Percentiles rank a stretch among this genome's conserved stretches.
phyloP scores from a whole-genome alignment of 92 coral and sea anemone genomes.

The Scolanthus callimorphus region DNA sequence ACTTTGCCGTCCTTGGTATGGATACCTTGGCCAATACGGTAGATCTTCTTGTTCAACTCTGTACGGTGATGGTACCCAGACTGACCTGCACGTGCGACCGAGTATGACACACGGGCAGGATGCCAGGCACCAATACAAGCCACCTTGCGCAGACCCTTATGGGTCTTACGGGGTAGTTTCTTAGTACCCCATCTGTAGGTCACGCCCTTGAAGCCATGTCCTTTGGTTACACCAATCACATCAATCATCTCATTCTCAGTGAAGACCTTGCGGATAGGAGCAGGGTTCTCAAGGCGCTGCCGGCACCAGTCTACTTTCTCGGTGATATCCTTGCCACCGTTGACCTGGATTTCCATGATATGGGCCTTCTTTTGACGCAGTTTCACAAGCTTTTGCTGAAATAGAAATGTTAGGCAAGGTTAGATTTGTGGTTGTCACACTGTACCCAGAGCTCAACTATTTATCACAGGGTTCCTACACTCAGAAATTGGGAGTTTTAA shows the following conservation, averaged over 20 bases:
- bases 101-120: slow-evolving; percentile 96
- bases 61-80: slow-evolving; percentile 99
- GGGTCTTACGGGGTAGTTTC: slow-evolving; percentile 99
- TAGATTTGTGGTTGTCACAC: no score
- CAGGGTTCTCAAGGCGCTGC: slow-evolving; percentile 97
- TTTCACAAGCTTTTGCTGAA: slow-evolving; percentile 97
- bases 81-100: slow-evolving; percentile 99
- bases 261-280: slow-evolving; percentile 94
- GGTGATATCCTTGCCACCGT: slow-evolving; percentile 89
- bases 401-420: no score
- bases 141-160: slow-evolving; percentile 98
- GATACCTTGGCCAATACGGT: slow-evolving; percentile 97
- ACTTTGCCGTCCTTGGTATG: slow-evolving; percentile 99
- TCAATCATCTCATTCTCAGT: slow-evolving; percentile 96
- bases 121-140: slow-evolving; percentile 99
- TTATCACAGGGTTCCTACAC: no score
- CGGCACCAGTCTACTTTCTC: slow-evolving; percentile 97
- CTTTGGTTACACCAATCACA: slow-evolving; percentile 97
- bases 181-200: slow-evolving; percentile 99
- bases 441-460: no score
- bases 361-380: slow-evolving; percentile 96
- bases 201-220: slow-evolving; percentile 99
- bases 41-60: slow-evolving; percentile 97
- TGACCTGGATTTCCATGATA: slow-evolving; percentile 97
- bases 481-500: no score